These are phyloP conservation scores for Mormyrops boulengeri DNA, from an alignment of 2,797 vertebrate species.

Conservation along the genomic window DNA sequence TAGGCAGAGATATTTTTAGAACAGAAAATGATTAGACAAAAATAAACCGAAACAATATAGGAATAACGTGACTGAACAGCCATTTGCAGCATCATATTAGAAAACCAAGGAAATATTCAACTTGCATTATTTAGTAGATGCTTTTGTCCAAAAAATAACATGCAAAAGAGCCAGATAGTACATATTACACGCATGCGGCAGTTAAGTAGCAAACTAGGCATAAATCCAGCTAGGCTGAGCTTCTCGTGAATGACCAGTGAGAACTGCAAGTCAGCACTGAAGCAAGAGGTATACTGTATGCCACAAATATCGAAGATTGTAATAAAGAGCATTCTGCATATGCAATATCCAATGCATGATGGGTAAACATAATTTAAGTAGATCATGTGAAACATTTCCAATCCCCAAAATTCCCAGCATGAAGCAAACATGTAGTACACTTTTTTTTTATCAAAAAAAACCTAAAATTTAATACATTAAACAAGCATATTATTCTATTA, in stretches of 20 bases:
- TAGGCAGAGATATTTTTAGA: background rate
- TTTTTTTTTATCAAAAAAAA: background rate
- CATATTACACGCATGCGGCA: background rate
- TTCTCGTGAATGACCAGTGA: background rate
- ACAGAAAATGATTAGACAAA: background rate
- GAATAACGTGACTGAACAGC: background rate
- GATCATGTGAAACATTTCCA: background rate
- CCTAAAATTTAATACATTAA: background rate
- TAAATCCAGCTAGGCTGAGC: background rate
- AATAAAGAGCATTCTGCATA: background rate
- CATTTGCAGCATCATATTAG: background rate
- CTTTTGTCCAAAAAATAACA: background rate
- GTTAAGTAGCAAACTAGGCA: background rate
- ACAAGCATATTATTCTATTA: background rate
- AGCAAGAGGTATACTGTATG: background rate
- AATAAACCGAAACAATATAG: background rate
- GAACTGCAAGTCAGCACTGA: background rate
- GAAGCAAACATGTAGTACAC: background rate
- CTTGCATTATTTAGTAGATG: background rate
- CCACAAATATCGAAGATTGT: background rate
- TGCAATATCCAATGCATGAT: background rate
- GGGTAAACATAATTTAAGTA: background rate
- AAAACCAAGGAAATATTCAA: background rate
- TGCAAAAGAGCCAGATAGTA: background rate
- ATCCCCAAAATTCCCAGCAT: background rate